A percentile compares a stretch with the other conserved stretches of the same genome.
Evolutionary conservation across 2,113 vertebrate genomes (phyloP).

Genomic region (Siniperca knerii): DNA sequence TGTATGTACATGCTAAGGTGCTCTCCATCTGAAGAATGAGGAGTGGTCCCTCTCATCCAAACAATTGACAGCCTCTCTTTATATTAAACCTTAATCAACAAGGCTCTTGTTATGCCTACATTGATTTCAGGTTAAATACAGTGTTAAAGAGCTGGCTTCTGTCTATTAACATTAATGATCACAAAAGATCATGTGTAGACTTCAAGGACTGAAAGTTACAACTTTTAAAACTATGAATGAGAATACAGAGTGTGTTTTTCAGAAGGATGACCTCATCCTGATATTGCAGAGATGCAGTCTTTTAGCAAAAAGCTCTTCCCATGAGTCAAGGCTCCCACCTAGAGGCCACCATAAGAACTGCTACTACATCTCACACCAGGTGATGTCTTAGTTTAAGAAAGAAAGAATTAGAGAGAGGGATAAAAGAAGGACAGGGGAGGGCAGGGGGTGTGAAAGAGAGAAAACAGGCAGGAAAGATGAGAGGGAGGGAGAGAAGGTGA

Average conservation of each 20-base stretch:
- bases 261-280: constrained; percentile 81
- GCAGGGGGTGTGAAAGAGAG: constrained; percentile 41
- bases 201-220: constrained; percentile 19
- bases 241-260: constrained; percentile 42
- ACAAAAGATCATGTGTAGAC: neutral
- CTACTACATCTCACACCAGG: constrained; percentile 63
- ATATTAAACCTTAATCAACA: neutral
- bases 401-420: constrained; percentile 57
- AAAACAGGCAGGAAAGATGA: constrained; percentile 39
- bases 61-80: neutral
- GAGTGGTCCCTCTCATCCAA: neutral
- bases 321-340: constrained; percentile 78
- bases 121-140: constrained; percentile 3
- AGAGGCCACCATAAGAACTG: constrained; percentile 50
- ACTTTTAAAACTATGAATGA: constrained; percentile 66
- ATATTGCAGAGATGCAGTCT: constrained; percentile 34
- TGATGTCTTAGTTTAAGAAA: constrained; percentile 78
- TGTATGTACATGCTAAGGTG: neutral
- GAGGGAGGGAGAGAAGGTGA: constrained; percentile 58
- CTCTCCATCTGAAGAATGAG: constrained; percentile 4
- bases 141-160: neutral
- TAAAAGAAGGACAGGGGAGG: constrained; percentile 38
- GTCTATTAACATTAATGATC: neutral
- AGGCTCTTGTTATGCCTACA: neutral
- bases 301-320: constrained; percentile 1